Base-by-base conservation (phyloP, 1,140 invertebrate genomes). In the Hyposmocoma kahamanoa region DNA sequence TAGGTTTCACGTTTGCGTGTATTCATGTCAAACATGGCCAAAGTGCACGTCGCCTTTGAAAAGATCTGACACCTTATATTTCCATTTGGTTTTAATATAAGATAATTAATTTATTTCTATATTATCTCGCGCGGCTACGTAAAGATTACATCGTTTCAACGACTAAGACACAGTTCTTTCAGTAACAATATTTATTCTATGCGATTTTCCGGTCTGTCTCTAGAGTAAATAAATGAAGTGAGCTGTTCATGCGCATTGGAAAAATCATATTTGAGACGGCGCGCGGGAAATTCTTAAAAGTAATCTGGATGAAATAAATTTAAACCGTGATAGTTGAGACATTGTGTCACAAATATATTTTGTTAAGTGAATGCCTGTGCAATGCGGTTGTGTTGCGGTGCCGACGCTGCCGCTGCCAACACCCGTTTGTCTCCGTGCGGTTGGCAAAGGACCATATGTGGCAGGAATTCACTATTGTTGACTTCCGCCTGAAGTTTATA, bases 381-480 rank as follows among this genome's bases (percentile, higher is more conserved):
- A 57, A 62, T 58, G 56, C 44, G 47, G 54, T 47, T 57, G 39
- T 52, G 56, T 54, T 28, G 53, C 53, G 53, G 56, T n/a, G n/a
- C n/a, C 51, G 60, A 76, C 67, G 68, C 70, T 71, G 62, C 47
- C 42, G 50, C 36, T 39, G 47, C 51, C 39, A 43, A 41, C 49
- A 44, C 43, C 43, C 51, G 58, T 67, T n/a, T n/a, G 67, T 67
- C 72, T 67, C 64, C 36, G 50, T 59, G n/a, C n/a, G 55, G 69
- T 79, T 82, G 75, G 69, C 77, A 79, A 64, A 56, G 64, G 42
- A 72, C 57, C 69, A 72, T 70, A 70, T 59, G 67, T 68, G 67
- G 56, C 45, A 64, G 55, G 62, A 67, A 62, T 70, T 67, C 34
- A 45, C 50, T 39, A 9, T 13, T 15, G 13, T 15, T n/a, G 3